These are phyloP conservation scores for Corythornis leucogaster DNA, from an alignment of 2,797 vertebrate species.

Conservation along the genomic window DNA sequence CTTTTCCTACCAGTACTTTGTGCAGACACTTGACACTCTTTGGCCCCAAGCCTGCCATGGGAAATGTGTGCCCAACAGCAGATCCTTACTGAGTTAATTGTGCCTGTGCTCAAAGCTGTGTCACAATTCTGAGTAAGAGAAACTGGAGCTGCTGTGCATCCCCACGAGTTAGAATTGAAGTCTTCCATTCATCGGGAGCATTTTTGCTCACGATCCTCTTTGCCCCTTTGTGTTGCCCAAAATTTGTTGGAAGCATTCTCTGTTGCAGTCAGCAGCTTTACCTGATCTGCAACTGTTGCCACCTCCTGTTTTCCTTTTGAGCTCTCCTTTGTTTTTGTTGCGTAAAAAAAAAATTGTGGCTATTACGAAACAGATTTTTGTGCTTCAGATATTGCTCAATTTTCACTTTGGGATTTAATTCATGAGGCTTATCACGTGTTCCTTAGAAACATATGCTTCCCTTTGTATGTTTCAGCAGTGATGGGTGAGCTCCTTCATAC, in stretches of 20 bases:
- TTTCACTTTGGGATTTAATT: conserved; percentile 48
- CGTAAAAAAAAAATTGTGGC: conserved; percentile 11
- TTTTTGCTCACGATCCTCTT: not conserved
- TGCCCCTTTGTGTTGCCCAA: not conserved
- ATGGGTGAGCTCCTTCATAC: not conserved
- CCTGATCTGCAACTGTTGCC: conserved; percentile 47
- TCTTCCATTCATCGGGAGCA: not conserved
- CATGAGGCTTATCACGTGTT: not conserved
- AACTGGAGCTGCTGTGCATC: not conserved
- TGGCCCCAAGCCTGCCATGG: not conserved
- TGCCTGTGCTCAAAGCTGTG: not conserved
- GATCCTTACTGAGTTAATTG: not conserved
- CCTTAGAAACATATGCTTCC: not conserved
- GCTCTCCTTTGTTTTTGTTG: conserved; percentile 58
- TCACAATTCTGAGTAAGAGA: not conserved
- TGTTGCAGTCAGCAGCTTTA: conserved; percentile 55
- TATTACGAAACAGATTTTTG: conserved; percentile 40
- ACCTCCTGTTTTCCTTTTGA: conserved; percentile 41
- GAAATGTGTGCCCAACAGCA: not conserved
- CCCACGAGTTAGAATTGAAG: not conserved
- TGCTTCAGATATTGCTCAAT: conserved; percentile 48
- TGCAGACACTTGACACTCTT: not conserved
- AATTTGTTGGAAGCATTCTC: not conserved
- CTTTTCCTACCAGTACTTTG: not conserved
- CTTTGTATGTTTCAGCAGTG: not conserved